A percentile compares a stretch with the other conserved stretches of the same genome.
Conservation (phyloP, 2,113 vertebrate species). For the Miniopterus natalensis region DNA sequence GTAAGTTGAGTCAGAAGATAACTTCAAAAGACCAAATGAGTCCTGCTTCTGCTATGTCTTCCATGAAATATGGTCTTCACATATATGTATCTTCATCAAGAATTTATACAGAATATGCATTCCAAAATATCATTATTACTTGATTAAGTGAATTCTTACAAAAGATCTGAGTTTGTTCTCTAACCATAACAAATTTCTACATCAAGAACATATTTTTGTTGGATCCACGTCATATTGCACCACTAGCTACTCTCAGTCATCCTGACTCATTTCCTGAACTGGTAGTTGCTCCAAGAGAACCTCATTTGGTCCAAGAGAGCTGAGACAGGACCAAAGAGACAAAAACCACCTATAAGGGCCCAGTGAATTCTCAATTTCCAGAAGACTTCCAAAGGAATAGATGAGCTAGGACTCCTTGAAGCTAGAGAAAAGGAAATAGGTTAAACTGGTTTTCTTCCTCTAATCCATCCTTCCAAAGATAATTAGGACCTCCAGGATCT, state of each 20-base stretch:
- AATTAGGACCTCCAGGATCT: neutral
- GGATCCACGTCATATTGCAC: neutral
- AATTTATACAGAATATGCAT: constrained; percentile 8
- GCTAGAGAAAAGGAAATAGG: neutral
- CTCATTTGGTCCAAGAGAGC: neutral
- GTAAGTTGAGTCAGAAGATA: neutral
- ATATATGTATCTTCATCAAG: neutral
- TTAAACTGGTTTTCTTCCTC: neutral
- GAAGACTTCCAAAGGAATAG: neutral
- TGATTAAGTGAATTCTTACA: constrained; percentile 34
- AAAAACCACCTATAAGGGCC: neutral
- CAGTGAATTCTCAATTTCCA: constrained; percentile 6
- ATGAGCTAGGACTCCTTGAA: neutral
- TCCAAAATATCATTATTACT: neutral
- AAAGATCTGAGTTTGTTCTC: constrained; percentile 2
- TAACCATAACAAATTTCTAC: constrained; percentile 54
- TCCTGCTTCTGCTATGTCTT: neutral
- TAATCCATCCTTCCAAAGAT: neutral
- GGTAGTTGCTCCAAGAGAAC: constrained; percentile 32
- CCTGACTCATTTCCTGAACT: constrained; percentile 71
- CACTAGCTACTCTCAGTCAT: constrained; percentile 15
- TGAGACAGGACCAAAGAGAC: constrained; percentile 6
- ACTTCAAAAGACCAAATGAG: neutral
- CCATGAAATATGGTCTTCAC: neutral
- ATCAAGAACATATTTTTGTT: constrained; percentile 49